These are phyloP conservation scores for Myiopsitta monachus DNA, from an alignment of 2,113 vertebrate genomes.

Conservation along the genomic window DNA sequence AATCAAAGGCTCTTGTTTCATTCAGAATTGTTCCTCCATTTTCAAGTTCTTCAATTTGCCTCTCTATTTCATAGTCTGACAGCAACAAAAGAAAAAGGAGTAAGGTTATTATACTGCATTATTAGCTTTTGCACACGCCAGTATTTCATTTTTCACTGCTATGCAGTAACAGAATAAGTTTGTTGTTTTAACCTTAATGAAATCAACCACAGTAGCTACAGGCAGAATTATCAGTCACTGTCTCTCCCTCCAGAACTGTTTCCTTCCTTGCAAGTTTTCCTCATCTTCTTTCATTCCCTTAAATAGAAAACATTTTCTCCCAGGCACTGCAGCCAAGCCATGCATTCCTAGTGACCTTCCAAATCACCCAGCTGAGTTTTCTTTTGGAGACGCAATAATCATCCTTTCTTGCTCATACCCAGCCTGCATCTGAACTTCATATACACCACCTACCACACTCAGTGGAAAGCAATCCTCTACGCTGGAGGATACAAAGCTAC, in stretches of 20 bases:
- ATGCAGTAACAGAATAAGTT: background rate
- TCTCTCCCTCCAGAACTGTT: background rate
- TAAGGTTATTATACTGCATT: background rate
- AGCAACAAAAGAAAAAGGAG: conserved; percentile 43
- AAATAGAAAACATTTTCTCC: conserved; percentile 17
- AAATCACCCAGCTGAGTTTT: background rate
- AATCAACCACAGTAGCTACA: conserved; percentile 24
- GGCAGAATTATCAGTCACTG: background rate
- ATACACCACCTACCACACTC: background rate
- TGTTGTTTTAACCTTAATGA: conserved; percentile 38
- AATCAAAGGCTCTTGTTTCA: conserved; percentile 93
- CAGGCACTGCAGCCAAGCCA: background rate
- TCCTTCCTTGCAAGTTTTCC: background rate
- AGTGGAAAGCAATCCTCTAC: background rate
- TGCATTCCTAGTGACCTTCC: background rate
- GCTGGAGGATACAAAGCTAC: background rate
- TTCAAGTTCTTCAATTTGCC: conserved; percentile 87
- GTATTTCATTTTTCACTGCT: conserved; percentile 46
- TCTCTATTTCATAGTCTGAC: conserved; percentile 95
- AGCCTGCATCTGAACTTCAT: background rate
- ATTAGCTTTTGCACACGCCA: background rate
- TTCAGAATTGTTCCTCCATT: conserved; percentile 86
- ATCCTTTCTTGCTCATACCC: background rate
- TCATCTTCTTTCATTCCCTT: background rate
- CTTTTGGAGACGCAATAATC: background rate